A percentile compares a stretch with the other conserved stretches of the same genome.
phyloP scores from a whole-genome alignment of 2,113 vertebrate genomes.

The Bolborhynchus lineola region DNA sequence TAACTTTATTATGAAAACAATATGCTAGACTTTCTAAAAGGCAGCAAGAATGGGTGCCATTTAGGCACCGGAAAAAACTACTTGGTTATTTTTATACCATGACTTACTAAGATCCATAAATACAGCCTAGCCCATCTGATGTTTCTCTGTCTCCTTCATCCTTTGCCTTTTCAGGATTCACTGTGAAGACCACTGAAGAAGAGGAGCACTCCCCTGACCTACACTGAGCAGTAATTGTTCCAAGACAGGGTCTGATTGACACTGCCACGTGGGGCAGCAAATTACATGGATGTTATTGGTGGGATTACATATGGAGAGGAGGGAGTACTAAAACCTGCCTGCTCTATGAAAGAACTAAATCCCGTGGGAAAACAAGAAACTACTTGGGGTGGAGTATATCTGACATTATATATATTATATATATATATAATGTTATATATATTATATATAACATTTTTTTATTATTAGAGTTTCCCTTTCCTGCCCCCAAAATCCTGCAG shows the following conservation, averaged over 20 bases:
- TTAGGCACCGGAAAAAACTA: background rate
- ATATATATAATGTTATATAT: too few relatives aligned
- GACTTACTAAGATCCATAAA: background rate
- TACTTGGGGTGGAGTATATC: background rate
- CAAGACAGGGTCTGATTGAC: background rate
- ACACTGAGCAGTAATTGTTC: background rate
- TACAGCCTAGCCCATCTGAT: background rate
- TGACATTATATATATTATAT: too few relatives aligned
- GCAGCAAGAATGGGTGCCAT: background rate
- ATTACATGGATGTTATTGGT: background rate
- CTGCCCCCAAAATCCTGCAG: background rate
- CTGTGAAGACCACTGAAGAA: background rate
- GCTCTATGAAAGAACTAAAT: background rate
- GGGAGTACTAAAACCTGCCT: background rate
- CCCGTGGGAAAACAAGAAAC: background rate
- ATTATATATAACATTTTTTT: too few relatives aligned
- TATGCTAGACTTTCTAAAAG: background rate
- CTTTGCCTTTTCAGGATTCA: background rate
- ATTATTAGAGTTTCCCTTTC: background rate
- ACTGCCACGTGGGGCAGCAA: background rate
- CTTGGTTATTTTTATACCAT: background rate
- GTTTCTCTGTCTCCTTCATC: background rate
- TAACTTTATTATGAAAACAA: constrained; percentile 42
- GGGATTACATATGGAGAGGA: background rate
- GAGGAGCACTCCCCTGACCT: background rate